phyloP scores from a whole-genome alignment of 2,113 vertebrate genomes.

The Datnioides undecimradiatus region DNA sequence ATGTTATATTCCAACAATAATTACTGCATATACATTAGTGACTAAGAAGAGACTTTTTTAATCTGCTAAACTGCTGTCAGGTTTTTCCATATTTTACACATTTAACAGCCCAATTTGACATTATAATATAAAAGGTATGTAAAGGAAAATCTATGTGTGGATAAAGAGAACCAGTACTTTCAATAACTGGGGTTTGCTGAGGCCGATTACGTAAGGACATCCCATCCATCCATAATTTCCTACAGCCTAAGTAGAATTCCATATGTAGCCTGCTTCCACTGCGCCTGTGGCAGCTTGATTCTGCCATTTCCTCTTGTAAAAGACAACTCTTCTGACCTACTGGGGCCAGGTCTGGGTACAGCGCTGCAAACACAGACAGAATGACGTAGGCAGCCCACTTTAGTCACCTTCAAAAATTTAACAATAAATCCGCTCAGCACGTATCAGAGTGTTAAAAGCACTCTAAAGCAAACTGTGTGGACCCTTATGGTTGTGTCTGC shows the following conservation, averaged over 20 bases:
- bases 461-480: constrained; percentile 47
- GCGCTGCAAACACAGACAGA: constrained; percentile 38
- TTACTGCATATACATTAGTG: not conserved
- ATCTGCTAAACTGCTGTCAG: not conserved
- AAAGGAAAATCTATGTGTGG: constrained; percentile 44
- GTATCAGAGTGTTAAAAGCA: constrained; percentile 46
- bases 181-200: constrained; percentile 33
- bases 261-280: constrained; percentile 46
- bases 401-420: constrained; percentile 60
- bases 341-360: constrained; percentile 18
- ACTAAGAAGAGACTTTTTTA: not conserved
- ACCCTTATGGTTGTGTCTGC: constrained; percentile 24
- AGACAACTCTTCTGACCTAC: constrained; percentile 32
- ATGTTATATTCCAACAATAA: no score
- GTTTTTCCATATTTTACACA: not conserved
- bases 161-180: constrained; percentile 20
- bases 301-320: constrained; percentile 71
- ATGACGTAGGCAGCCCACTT: constrained; percentile 47
- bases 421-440: constrained; percentile 40
- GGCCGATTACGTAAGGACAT: constrained; percentile 47
- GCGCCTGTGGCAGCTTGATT: constrained; percentile 23
- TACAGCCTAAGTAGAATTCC: constrained; percentile 53
- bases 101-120: constrained; percentile 11
- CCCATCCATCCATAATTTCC: constrained; percentile 54
- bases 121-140: constrained; percentile 17